Evolutionary conservation across 2,797 vertebrate species (phyloP).

Genomic region (Lepilemur septentrionalis): DNA sequence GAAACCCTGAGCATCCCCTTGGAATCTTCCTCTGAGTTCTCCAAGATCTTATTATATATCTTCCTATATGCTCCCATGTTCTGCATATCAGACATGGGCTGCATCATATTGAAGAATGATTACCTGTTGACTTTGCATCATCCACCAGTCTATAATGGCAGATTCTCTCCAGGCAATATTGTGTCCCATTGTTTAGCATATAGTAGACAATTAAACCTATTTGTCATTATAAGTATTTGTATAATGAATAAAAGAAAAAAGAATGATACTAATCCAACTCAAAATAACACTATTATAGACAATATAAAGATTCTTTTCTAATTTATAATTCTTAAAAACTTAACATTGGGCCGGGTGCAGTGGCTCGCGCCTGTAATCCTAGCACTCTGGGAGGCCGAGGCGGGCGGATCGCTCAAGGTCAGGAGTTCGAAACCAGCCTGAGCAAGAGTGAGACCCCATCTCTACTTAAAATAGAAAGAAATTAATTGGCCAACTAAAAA

Average conservation of each 20-base stretch:
- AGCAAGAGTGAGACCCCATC: too few species aligned
- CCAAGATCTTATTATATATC: neutral
- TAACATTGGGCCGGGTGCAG: too few species aligned
- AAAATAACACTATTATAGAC: neutral
- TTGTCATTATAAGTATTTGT: neutral
- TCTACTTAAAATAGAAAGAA: too few species aligned
- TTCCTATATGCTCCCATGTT: neutral
- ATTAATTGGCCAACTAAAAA: too few species aligned
- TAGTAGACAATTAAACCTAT: neutral
- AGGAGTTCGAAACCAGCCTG: too few species aligned
- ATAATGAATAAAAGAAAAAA: constrained; percentile 4
- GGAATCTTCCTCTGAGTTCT: neutral
- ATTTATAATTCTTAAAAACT: constrained; percentile 6
- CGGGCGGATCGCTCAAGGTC: too few species aligned
- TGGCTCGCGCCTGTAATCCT: too few species aligned
- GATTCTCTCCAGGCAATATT: neutral
- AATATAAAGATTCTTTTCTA: neutral
- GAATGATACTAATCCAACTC: neutral
- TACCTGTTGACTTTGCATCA: neutral
- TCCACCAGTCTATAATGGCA: neutral
- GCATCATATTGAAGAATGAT: neutral
- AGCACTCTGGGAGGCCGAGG: too few species aligned
- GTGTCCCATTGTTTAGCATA: neutral
- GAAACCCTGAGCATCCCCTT: neutral
- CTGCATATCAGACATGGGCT: neutral